Evolutionary conservation across 2,888 invertebrate species (phyloP).

Genomic region (Tiliacea aurago): DNA sequence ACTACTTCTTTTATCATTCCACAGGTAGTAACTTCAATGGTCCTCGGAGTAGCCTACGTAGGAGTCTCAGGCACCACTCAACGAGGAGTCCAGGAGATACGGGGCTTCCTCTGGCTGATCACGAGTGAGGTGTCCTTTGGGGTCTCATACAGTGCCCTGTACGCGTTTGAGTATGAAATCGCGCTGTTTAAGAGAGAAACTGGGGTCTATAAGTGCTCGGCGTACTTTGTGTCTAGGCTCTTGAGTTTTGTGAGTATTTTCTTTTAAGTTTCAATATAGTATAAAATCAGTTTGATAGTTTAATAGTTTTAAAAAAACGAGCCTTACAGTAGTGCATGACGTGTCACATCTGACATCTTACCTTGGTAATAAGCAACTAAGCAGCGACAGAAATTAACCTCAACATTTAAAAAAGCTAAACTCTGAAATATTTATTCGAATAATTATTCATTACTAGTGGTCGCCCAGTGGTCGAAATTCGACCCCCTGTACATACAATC

Average conservation of each 20-base stretch:
- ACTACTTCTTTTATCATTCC: neutral
- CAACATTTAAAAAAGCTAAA: too few species aligned
- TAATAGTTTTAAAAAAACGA: too few species aligned
- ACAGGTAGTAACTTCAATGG: constrained; percentile 83
- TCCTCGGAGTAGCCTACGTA: constrained; percentile 83
- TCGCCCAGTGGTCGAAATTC: too few species aligned
- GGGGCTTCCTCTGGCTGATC: constrained; percentile 88
- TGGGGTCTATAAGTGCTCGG: constrained; percentile 83
- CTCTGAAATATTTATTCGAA: too few species aligned
- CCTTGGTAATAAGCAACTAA: too few species aligned
- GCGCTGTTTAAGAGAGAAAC: constrained; percentile 85
- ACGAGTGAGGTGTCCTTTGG: constrained; percentile 88
- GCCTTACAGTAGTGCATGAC: too few species aligned
- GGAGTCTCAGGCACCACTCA: constrained; percentile 85
- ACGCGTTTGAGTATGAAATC: constrained; percentile 83
- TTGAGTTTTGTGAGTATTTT: constrained; percentile 79
- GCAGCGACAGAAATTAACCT: too few species aligned
- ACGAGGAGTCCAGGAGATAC: constrained; percentile 84
- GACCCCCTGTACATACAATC: too few species aligned
- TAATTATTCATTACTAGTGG: too few species aligned
- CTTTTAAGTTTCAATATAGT: neutral
- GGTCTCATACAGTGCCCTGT: constrained; percentile 85
- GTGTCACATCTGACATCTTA: too few species aligned
- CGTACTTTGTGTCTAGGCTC: constrained; percentile 83
- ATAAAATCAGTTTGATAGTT: too few species aligned